Evolutionary conservation across 2,113 vertebrate genomes (phyloP).

Genomic region (Strix aluco): DNA sequence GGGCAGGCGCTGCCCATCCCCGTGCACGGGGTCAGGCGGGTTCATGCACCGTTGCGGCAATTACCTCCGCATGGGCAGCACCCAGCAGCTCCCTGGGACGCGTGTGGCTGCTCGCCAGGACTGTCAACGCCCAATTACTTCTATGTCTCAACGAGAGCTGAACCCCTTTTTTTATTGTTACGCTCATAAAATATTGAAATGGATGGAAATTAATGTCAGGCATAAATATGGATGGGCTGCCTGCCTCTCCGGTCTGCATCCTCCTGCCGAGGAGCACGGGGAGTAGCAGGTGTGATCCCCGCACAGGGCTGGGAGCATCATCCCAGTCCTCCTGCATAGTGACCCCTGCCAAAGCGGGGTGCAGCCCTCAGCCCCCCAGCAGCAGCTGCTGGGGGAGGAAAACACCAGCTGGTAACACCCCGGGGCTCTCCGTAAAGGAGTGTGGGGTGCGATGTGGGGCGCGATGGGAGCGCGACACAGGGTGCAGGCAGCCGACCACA

Average conservation of each 20-base stretch:
- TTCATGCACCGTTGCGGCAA: neutral
- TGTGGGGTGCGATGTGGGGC: neutral
- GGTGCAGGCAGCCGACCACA: neutral
- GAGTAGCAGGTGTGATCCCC: neutral
- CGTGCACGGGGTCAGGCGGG: neutral
- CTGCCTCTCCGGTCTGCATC: neutral
- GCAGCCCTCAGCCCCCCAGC: neutral
- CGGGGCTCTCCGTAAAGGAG: neutral
- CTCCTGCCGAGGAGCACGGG: neutral
- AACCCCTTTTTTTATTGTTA: neutral
- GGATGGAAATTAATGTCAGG: neutral
- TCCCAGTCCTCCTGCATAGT: neutral
- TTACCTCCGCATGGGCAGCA: neutral
- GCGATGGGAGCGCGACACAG: rapidly evolving
- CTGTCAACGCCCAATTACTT: neutral
- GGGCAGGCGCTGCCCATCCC: neutral
- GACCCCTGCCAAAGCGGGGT: rapidly evolving
- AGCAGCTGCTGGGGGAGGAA: neutral
- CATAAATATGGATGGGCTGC: neutral
- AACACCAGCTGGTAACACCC: neutral
- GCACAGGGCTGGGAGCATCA: rapidly evolving
- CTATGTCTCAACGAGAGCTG: neutral
- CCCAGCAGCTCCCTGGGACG: neutral
- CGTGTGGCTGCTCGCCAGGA: neutral
- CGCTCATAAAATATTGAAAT: neutral